These are phyloP conservation scores for Sciurus carolinensis DNA, from an alignment of 2,797 vertebrate genomes.

Conservation along the genomic window DNA sequence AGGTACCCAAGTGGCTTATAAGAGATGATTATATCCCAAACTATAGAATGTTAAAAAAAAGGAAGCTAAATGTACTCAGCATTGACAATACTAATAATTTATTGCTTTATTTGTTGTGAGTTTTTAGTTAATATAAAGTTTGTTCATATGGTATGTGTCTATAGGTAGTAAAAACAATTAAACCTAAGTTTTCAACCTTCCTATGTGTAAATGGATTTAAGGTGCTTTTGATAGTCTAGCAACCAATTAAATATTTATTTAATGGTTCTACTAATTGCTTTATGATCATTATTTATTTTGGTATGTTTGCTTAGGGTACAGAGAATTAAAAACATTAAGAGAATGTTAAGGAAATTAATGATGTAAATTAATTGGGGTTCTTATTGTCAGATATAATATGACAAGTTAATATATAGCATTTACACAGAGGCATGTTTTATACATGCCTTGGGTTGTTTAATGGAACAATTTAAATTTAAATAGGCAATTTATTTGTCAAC, in stretches of 20 bases:
- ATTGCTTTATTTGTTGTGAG: conserved; percentile 41
- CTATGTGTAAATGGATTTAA: conserved; percentile 64
- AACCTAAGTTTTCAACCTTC: conserved; percentile 62
- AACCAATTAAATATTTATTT: conserved; percentile 74
- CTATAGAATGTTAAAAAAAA: neutral
- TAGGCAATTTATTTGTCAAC: conserved; percentile 50
- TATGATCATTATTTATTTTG: conserved; percentile 72
- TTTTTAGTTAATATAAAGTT: neutral
- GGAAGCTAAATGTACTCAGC: neutral
- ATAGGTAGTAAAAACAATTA: conserved; percentile 64
- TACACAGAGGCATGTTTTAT: conserved; percentile 60
- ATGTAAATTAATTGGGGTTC: conserved; percentile 60
- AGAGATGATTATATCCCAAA: conserved; percentile 21
- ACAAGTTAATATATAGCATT: conserved; percentile 58
- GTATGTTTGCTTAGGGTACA: conserved; percentile 57
- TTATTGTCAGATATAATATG: conserved; percentile 67
- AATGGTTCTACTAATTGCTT: conserved; percentile 72
- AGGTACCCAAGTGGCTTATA: neutral
- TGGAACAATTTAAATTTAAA: conserved; percentile 64
- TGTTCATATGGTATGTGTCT: neutral
- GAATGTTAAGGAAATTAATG: conserved; percentile 70
- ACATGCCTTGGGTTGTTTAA: conserved; percentile 67
- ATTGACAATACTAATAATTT: conserved; percentile 43
- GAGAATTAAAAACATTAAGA: conserved; percentile 59
- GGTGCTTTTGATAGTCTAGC: conserved; percentile 48